Conservation (phyloP, 1,140 invertebrate species). For the Holcopasites calliopsidis region DNA sequence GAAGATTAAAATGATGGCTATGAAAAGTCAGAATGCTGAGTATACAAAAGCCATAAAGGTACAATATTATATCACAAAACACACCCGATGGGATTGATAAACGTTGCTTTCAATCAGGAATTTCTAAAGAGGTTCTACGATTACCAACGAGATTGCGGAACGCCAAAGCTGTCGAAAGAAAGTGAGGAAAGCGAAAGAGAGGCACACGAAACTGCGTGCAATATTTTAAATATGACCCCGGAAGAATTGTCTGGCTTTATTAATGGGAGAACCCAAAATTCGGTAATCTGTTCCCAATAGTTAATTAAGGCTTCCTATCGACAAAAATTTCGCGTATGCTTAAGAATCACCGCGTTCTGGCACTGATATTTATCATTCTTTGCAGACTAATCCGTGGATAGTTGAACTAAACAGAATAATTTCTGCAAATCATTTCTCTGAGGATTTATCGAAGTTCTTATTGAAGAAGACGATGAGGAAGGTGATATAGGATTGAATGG, state of each 20-base stretch:
- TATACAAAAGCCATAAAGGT: constrained; percentile 56
- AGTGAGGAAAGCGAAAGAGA: constrained; percentile 53
- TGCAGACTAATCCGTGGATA: constrained; percentile 53
- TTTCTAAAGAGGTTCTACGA: constrained; percentile 48
- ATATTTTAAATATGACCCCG: constrained; percentile 62
- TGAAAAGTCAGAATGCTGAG: constrained; percentile 14
- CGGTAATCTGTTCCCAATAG: constrained; percentile 22
- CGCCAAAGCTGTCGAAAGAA: not conserved
- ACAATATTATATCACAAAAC: not conserved
- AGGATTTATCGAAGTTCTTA: constrained; percentile 51
- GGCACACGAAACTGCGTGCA: constrained; percentile 57
- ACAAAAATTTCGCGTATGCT: too few species aligned
- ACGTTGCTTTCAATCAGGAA: constrained; percentile 24
- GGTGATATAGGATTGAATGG: not conserved
- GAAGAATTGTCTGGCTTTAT: constrained; percentile 54
- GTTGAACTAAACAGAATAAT: constrained; percentile 49
- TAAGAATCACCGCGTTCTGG: too few species aligned
- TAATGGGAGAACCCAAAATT: constrained; percentile 27
- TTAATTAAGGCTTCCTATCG: too few species aligned
- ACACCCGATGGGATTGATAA: too few species aligned
- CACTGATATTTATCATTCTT: too few species aligned
- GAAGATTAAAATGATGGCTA: not conserved
- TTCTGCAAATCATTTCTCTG: constrained; percentile 37
- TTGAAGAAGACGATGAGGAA: constrained; percentile 18
- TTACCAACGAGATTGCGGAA: constrained; percentile 5